Conservation (phyloP, 2,888 invertebrate genomes). For the Fragum fragum region DNA sequence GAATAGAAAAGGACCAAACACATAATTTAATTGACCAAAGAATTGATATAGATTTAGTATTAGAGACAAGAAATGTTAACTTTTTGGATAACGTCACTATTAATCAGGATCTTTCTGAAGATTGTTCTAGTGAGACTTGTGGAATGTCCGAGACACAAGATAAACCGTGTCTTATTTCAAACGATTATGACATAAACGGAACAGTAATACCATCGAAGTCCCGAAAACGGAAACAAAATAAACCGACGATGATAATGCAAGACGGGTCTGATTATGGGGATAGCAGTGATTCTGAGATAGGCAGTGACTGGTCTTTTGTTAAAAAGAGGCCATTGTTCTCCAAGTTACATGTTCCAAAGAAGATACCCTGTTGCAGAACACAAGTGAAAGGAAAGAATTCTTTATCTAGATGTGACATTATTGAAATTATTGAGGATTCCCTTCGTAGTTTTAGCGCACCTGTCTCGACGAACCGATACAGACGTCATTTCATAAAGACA, state of each 20-base stretch:
- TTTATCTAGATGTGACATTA: constrained; percentile 12
- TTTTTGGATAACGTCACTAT: no score
- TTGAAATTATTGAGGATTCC: constrained; percentile 31
- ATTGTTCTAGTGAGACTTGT: no score
- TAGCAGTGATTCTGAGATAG: background rate
- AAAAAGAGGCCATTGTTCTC: constrained; percentile 43
- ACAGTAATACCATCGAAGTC: no score
- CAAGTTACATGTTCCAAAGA: constrained; percentile 25
- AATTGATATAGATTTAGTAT: no score
- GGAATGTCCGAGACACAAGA: no score
- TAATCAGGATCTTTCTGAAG: no score
- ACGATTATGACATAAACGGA: no score
- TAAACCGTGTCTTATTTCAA: no score
- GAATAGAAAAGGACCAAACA: no score
- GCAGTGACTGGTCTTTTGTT: constrained; percentile 12
- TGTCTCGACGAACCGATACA: constrained; percentile 46
- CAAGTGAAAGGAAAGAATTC: background rate
- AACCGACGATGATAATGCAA: background rate
- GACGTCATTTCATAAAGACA: constrained; percentile 48
- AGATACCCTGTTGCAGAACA: background rate
- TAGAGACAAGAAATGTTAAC: no score
- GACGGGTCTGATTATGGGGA: background rate
- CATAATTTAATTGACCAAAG: no score
- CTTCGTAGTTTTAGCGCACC: constrained; percentile 23
- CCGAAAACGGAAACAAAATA: background rate